Conservation (phyloP, 2,888 invertebrate genomes). For the Julus scandinavius region DNA sequence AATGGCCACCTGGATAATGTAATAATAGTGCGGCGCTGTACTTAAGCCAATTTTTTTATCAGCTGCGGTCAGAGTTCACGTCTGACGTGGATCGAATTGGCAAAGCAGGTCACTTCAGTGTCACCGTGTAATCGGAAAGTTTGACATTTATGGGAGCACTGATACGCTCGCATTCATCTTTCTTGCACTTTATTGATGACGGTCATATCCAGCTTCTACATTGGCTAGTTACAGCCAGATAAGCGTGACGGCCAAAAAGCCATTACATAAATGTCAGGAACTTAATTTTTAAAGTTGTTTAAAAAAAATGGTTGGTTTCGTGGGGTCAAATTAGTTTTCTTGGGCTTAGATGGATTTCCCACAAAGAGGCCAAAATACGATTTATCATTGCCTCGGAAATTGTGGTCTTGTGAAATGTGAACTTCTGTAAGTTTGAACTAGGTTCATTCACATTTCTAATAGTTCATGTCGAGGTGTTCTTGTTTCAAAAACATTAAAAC, state of each 20-base stretch:
- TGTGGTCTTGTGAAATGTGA: too few relatives aligned
- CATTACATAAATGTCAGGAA: slow-evolving; percentile 8
- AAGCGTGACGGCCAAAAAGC: slow-evolving; percentile 5
- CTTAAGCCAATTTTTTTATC: not conserved
- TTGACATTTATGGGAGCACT: slow-evolving; percentile 27
- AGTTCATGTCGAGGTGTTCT: too few relatives aligned
- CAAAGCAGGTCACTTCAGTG: not conserved
- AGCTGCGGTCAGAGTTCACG: not conserved
- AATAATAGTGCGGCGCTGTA: not conserved
- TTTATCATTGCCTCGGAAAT: not conserved
- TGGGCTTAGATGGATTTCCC: not conserved
- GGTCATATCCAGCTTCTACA: not conserved
- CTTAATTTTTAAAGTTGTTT: slow-evolving; percentile 13
- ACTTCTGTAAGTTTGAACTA: too few relatives aligned
- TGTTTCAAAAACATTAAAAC: too few relatives aligned
- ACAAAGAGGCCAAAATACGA: not conserved
- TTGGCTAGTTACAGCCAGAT: not conserved
- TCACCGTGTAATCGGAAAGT: not conserved
- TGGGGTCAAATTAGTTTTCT: not conserved
- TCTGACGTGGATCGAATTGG: not conserved
- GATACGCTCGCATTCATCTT: slow-evolving; percentile 16
- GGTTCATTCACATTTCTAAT: too few relatives aligned
- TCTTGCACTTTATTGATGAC: slow-evolving; percentile 18
- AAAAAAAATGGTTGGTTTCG: not conserved
- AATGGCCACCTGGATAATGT: slow-evolving; percentile 8